Evolutionary conservation across 2,797 vertebrate species (phyloP).

Genomic region (Margarornis squamiger): DNA sequence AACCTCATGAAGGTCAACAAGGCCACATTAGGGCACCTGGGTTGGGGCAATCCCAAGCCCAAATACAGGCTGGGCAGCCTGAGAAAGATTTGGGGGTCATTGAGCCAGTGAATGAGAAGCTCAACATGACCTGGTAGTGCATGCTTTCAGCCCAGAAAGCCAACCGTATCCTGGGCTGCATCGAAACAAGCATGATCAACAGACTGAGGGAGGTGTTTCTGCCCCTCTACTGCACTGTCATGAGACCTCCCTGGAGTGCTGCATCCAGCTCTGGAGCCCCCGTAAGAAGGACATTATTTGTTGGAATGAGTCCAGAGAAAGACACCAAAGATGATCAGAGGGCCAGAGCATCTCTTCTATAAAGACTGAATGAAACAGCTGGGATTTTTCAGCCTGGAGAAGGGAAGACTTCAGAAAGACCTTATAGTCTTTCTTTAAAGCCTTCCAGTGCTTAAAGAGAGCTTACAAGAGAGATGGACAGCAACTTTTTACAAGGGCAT

Average conservation of each 20-base stretch:
- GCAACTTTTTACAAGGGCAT: neutral
- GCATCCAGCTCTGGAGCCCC: neutral
- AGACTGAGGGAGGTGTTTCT: neutral
- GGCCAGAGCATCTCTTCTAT: neutral
- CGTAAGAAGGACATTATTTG: neutral
- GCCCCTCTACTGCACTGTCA: neutral
- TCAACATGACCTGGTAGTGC: neutral
- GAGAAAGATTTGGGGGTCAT: neutral
- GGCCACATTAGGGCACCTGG: neutral
- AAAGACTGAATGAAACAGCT: neutral
- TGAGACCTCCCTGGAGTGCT: neutral
- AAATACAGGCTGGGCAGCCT: neutral
- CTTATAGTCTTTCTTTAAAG: neutral
- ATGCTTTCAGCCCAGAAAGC: neutral
- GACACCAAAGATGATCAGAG: neutral
- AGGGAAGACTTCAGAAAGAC: neutral
- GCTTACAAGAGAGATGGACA: neutral
- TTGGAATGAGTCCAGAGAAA: neutral
- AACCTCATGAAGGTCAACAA: neutral
- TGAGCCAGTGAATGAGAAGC: neutral
- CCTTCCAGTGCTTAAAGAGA: neutral
- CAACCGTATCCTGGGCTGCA: neutral
- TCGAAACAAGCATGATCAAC: neutral
- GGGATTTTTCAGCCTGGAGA: neutral
- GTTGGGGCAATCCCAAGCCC: neutral